These are phyloP conservation scores for Mohoua ochrocephala DNA, from an alignment of 2,113 vertebrate species.

Conservation along the genomic window DNA sequence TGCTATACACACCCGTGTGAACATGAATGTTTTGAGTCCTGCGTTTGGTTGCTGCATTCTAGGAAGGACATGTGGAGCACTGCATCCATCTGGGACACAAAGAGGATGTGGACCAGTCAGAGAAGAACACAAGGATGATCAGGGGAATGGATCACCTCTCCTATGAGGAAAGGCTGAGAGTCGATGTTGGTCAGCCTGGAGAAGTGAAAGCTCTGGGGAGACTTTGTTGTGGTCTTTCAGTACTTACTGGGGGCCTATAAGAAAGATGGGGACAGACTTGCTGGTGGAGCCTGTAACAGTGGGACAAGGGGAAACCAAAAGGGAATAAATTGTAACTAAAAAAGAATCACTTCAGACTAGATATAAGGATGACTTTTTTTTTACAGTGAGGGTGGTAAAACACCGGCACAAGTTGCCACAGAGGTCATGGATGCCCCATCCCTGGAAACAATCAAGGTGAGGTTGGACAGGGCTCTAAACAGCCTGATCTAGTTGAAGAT, in stretches of 20 bases:
- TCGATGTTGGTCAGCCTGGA: background rate
- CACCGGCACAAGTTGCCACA: accelerated
- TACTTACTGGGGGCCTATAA: background rate
- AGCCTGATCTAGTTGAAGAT: background rate
- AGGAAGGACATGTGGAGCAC: background rate
- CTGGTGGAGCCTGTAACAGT: background rate
- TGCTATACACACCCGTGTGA: background rate
- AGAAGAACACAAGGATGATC: background rate
- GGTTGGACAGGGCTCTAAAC: background rate
- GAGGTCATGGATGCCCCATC: no score
- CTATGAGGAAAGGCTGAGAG: background rate
- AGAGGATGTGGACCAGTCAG: background rate
- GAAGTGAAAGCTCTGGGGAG: background rate
- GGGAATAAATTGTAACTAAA: background rate
- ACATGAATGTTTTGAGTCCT: background rate
- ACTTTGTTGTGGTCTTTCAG: background rate
- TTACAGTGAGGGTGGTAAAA: background rate
- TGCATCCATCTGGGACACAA: background rate
- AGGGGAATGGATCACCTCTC: background rate
- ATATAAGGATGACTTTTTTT: background rate
- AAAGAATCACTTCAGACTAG: background rate
- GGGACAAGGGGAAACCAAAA: background rate
- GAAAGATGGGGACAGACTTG: background rate
- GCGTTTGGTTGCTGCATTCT: background rate
- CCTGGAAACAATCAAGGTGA: background rate